Conservation (phyloP, 2,888 invertebrate genomes). For the Oxycera nigricornis region DNA sequence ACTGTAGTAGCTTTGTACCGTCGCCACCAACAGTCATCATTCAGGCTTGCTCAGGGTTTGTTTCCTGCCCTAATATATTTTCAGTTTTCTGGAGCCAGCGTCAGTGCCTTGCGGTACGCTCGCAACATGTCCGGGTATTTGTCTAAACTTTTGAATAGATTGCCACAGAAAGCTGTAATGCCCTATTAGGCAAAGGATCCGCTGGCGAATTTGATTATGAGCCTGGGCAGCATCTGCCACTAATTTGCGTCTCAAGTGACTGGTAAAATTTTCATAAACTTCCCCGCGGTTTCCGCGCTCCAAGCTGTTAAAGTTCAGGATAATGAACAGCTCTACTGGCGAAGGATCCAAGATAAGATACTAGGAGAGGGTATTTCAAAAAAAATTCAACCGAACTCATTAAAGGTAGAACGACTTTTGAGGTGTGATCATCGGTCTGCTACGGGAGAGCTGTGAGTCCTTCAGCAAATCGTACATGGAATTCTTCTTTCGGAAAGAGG, state of each 20-base stretch:
- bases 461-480: no score
- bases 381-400: no score
- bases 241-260: constrained; percentile 40
- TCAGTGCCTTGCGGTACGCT: background rate
- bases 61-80: background rate
- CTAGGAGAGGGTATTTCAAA: no score
- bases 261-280: constrained; percentile 12
- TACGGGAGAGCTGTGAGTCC: no score
- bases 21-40: background rate
- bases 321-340: no score
- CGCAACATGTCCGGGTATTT: constrained; percentile 1
- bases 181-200: constrained; percentile 35
- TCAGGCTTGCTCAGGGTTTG: background rate
- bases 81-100: background rate
- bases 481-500: no score
- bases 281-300: background rate
- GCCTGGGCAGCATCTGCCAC: constrained; percentile 38
- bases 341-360: no score
- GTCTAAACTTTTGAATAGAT: constrained; percentile 35
- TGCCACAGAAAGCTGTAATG: constrained; percentile 34
- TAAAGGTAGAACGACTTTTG: no score
- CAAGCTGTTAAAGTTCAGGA: no score
- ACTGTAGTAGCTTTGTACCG: background rate
- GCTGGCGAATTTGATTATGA: constrained; percentile 40
- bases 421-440: no score